Evolutionary conservation across 2,797 vertebrate genomes (phyloP), one percentile per base, ranked within the genome.

Genomic region (Paedocypris micromegethes): DNA sequence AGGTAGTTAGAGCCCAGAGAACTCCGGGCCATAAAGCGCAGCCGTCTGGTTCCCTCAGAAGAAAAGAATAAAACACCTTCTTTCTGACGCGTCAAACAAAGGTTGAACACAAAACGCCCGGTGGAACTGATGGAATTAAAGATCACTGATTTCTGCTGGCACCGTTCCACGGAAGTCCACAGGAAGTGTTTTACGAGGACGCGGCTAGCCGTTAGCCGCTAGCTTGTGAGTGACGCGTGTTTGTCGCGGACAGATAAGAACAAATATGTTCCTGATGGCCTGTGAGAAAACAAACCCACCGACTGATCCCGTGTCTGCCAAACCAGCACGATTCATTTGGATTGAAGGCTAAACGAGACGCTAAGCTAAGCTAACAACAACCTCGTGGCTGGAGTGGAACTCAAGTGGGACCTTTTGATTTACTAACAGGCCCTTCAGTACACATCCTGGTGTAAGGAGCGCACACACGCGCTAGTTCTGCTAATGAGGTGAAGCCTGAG

Each of bases 401-500:
- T 70, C 46, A 40, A 70, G 60, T 58, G 60, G 53, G 54, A 64
- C 54, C 54, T 64, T 55, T 69, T 69, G 58, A 58, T 62, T 63
- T 52, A 70, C 47, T 63, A 64, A 58, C 42, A 54, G 58, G 38
- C 66, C 38, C 44, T 44, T 42, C 60, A 9, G 49, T 53, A 38
- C 57, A 9, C 60, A 50, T 52, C 53, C 9, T 64, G 40, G 9
- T 46, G 6, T 9, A 23, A 68, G 9, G 60, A 68, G 62, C 45
- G 7, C 52, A n/a, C 53, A 47, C 53, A 56, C 58, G 58, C 9
- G 39, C 40, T 58, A 47, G 68, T 71, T 77, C 55, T 70, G 66
- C 73, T 83, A 84, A 85, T 81, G 80, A 76, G 75, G 70, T 64
- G 72, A 85, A 85, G 81, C 77, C 75, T 79, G 71, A 74, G 80